Base-by-base conservation (phyloP, 2,888 invertebrate species). In the Diarsia mendica region DNA sequence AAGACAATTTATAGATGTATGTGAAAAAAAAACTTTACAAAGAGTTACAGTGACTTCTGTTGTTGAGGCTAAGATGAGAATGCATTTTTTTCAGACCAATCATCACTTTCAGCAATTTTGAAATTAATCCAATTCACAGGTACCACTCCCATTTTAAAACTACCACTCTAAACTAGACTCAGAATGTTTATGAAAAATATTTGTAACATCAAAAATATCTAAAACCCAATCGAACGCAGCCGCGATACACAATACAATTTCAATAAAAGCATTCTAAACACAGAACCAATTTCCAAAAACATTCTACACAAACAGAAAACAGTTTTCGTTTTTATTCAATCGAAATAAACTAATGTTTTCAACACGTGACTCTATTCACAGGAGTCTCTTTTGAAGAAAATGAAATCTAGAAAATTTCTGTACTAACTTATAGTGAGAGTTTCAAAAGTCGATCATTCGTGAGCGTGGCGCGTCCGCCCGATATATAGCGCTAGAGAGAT, bases 311-410 rank as follows among this genome's bases (percentile, higher is more conserved):
- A 68, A 73, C 76, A 55, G 72, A 82, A 58, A 73, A 28, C 71
- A 79, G 79, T 83, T 83, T 80, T 77, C 73, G 73, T 80, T 86
- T 86, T 81, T 77, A 84, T 84, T 81, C 80, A 83, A 87, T 84
- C 81, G 79, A 76, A 86, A 84, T 73, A 83, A 85, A 85, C 75
- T 85, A 87, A 87, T 87, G 79, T 76, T 86, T 72, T 46, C 51
- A 67, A 74, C 76, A 75, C 87, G 87, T 87, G 87, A 85, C 86
- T 85, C 69, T 53, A 79, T 87, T 87, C 67, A 64, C 33, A 60
- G 39, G 77, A 63, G 74, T 80, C 78, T 82, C 80, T 82, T 85
- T 85, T 78, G 70, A 85, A 82, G 87, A 76, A 77, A 87, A 80
- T 80, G 69, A 77, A 85, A 74, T 82, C 73, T 87, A 71, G 67